Evolutionary conservation across 2,797 vertebrate genomes (phyloP).

Genomic region (Salmo trutta): DNA sequence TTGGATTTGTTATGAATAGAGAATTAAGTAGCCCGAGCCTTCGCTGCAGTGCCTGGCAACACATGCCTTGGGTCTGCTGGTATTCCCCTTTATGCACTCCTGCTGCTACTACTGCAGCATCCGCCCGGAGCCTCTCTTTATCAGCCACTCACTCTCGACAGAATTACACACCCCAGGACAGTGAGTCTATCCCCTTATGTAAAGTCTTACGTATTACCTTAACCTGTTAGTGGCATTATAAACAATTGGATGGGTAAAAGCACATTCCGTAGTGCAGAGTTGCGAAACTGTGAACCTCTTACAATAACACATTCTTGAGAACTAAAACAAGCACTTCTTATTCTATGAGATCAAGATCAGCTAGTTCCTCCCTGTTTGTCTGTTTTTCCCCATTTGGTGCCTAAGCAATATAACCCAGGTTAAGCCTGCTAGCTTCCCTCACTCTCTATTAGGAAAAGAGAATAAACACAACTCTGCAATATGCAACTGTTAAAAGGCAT

Average conservation of each 20-base stretch:
- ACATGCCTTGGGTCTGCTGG: constrained; percentile 18
- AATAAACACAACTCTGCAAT: not conserved
- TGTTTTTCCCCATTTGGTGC: not conserved
- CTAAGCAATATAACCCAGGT: not conserved
- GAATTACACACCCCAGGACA: not conserved
- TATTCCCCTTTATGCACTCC: not conserved
- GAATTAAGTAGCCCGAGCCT: constrained; percentile 19
- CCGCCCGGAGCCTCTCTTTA: not conserved
- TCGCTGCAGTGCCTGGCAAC: not conserved
- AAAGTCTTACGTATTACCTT: not conserved
- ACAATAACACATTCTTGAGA: no score
- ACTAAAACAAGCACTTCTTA: no score
- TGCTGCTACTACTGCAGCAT: not conserved
- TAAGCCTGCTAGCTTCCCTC: not conserved
- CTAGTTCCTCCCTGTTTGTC: not conserved
- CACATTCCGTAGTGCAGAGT: not conserved
- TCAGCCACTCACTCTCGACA: not conserved
- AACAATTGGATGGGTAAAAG: not conserved
- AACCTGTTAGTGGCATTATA: not conserved
- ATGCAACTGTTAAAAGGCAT: not conserved
- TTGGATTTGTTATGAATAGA: constrained; percentile 38
- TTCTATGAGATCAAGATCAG: no score
- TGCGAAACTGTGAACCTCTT: not conserved
- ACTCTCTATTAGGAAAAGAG: not conserved
- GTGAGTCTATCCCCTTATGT: not conserved